Percentiles rank a stretch among this genome's conserved stretches.
Conservation (phyloP, 2,113 vertebrate genomes). For the Scatophagus argus region DNA sequence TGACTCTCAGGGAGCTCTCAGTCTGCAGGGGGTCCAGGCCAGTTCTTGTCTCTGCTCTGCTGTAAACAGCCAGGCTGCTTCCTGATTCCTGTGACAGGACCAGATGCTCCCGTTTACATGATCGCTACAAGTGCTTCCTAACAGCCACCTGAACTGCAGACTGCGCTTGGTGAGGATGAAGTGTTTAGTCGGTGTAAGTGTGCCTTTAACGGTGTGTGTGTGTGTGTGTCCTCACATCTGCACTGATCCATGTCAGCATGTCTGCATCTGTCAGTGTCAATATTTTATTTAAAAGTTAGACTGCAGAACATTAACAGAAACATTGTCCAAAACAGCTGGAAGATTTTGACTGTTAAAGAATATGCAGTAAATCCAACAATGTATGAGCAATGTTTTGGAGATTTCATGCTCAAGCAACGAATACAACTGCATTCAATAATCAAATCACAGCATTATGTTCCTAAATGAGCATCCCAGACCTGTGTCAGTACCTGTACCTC, state of each 20-base stretch:
- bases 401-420: too few species aligned
- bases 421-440: too few species aligned
- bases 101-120: slow-evolving; percentile 31
- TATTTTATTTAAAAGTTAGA: background rate
- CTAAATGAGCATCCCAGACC: too few species aligned
- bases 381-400: too few species aligned
- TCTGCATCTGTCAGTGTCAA: background rate
- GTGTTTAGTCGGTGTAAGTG: background rate
- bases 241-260: background rate
- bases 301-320: background rate
- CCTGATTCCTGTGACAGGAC: slow-evolving; percentile 19
- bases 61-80: slow-evolving; percentile 21
- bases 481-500: too few species aligned
- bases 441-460: too few species aligned
- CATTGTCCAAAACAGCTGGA: background rate
- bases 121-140: background rate
- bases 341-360: too few species aligned
- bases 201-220: too few species aligned
- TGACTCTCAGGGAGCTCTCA: slow-evolving; percentile 5
- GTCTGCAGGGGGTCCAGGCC: slow-evolving; percentile 4
- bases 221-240: background rate
- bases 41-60: slow-evolving; percentile 1
- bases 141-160: background rate
- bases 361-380: too few species aligned
- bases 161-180: background rate